Base-by-base conservation (phyloP, 2,113 vertebrate genomes). In the Phyllostomus discolor region DNA sequence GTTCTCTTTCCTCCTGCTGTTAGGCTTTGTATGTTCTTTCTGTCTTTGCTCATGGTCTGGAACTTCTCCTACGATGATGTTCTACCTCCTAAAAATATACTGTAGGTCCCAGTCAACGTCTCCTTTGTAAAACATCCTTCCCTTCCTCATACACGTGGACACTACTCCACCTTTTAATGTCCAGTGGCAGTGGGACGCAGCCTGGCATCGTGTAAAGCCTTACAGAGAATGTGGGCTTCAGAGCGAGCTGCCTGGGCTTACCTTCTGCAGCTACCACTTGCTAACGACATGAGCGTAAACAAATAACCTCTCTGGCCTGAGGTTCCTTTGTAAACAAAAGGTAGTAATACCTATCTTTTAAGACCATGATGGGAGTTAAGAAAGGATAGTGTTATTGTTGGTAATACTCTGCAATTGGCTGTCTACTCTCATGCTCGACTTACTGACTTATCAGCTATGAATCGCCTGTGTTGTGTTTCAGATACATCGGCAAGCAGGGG, bases 191-290 rank as follows among this genome's bases (percentile, higher is more conserved):
- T 20, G 26, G 46, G 38, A 78, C 28, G 9, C 46, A 31, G 12
- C 10, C 2, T 38, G 8, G 2, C 16, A 4, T 2, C 64, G 20
- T 16, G 17, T 15, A 35, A 59, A 1, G 7, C 50, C 1, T 10
- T 48, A 15, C 12, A n/a, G 8, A 94, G 48, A 92, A 67, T 78
- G 20, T 4, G 62, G 52, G 2, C 33, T 64, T 84, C 35, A 31
- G 28, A 81, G 4, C 1, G 38, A 64, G 19, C 38, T 83, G 20
- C 12, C 28, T 9, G 28, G 22, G 7, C 48, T 90, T 50, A 41
- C 2, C 31, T 66, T 80, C 82, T 41, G 10, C 54, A 26, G 54
- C 31, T 24, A 9, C 41, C 50, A n/a, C 66, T 84, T 48, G 22
- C 62, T 28, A 15, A 59, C 54, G 38, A 2, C 28, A 46, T 50